Evolutionary conservation across 2,888 invertebrate genomes (phyloP).

Genomic region (Meteorus colon): DNA sequence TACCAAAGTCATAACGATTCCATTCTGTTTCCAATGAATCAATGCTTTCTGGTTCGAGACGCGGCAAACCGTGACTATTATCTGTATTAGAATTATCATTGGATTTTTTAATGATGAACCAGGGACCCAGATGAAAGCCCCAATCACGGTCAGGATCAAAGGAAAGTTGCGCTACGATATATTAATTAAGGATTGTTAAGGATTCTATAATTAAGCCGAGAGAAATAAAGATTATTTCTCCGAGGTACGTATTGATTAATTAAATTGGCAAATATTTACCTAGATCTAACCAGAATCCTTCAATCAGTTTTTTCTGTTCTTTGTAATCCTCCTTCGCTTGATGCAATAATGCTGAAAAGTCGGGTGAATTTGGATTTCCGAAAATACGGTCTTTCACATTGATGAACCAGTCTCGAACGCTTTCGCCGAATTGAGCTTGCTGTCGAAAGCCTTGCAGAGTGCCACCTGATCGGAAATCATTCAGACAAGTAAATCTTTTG

Average conservation of each 20-base stretch:
- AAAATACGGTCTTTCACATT: constrained; percentile 51
- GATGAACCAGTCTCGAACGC: constrained; percentile 58
- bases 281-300: constrained; percentile 50
- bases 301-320: constrained; percentile 33
- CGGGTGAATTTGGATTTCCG: constrained; percentile 21
- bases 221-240: background rate
- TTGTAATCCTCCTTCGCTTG: constrained; percentile 44
- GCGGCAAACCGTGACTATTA: background rate
- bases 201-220: background rate
- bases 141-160: constrained; percentile 60
- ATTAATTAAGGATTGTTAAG: background rate
- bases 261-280: constrained; percentile 48
- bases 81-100: background rate
- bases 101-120: constrained; percentile 61
- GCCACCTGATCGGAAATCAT: background rate
- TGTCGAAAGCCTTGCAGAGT: background rate
- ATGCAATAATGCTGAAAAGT: constrained; percentile 22
- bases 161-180: constrained; percentile 53
- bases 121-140: constrained; percentile 62
- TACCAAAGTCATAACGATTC: constrained; percentile 17
- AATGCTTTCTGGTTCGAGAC: constrained; percentile 19
- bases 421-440: constrained; percentile 50
- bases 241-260: no score
- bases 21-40: constrained; percentile 39
- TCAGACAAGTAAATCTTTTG: background rate